These are phyloP conservation scores for Actinernus sp. DNA, from an alignment of 92 coral and sea anemone genomes.

Conservation along the genomic window DNA sequence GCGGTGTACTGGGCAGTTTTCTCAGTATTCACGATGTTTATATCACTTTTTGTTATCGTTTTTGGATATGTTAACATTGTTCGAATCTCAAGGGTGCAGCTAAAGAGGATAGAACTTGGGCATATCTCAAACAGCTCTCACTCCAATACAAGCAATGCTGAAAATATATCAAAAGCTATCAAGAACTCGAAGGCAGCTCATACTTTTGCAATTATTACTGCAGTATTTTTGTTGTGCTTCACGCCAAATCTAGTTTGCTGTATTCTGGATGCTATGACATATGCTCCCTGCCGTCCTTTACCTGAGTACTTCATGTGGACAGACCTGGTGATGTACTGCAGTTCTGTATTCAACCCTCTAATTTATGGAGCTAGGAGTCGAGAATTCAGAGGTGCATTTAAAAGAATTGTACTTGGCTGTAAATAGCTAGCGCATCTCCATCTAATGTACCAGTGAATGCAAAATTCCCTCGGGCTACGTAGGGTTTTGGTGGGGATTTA, in stretches of 20 bases:
- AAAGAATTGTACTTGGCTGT: too few relatives aligned
- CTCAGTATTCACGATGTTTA: neutral
- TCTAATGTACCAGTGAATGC: too few relatives aligned
- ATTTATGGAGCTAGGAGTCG: conserved; percentile 26
- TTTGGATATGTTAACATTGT: conserved; percentile 13
- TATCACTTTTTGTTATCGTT: conserved; percentile 1
- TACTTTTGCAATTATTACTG: conserved; percentile 17
- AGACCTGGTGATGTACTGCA: conserved; percentile 1
- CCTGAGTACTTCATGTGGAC: conserved; percentile 21
- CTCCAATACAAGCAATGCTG: conserved; percentile 9
- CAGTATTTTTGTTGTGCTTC: conserved; percentile 5
- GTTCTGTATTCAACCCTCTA: conserved; percentile 17
- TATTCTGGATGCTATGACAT: neutral
- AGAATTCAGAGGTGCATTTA: conserved; percentile 12
- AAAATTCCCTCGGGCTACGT: too few relatives aligned
- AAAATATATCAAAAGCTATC: too few relatives aligned
- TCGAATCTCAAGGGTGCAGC: neutral
- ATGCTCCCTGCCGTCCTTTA: conserved; percentile 1
- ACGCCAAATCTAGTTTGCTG: conserved; percentile 17
- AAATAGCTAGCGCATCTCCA: too few relatives aligned
- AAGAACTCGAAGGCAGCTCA: conserved; percentile 23
- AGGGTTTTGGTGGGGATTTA: too few relatives aligned
- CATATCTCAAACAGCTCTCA: neutral
- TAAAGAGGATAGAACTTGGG: neutral
- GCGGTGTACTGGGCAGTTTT: conserved; percentile 11